Percentiles rank a stretch among this genome's conserved stretches.
phyloP scores from a whole-genome alignment of 2,113 vertebrate genomes.

The Polypterus senegalus region DNA sequence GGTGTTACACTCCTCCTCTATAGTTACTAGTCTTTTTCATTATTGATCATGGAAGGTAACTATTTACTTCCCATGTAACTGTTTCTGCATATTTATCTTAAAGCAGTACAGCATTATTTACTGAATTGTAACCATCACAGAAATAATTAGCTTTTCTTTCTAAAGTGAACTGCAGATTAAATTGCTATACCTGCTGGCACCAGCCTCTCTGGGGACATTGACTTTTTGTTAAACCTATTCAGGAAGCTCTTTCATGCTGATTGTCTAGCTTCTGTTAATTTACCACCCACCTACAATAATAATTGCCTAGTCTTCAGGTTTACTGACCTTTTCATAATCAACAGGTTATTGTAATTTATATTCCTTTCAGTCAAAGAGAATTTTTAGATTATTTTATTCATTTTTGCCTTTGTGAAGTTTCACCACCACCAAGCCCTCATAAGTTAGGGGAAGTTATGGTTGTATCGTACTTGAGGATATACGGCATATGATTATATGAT shows the following conservation, averaged over 20 bases:
- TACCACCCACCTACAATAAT: slow-evolving; percentile 8
- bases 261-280: slow-evolving; percentile 15
- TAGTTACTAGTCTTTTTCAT: too few species aligned
- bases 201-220: slow-evolving; percentile 4
- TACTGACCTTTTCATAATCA: slow-evolving; percentile 3
- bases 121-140: neutral
- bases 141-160: neutral
- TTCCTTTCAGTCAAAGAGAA: neutral
- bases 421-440: too few species aligned
- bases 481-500: too few species aligned
- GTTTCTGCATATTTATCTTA: too few species aligned
- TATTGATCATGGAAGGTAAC: too few species aligned
- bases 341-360: slow-evolving; percentile 3
- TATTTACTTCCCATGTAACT: too few species aligned
- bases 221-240: slow-evolving; percentile 7
- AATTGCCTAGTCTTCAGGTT: neutral
- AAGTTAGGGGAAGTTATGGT: too few species aligned
- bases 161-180: slow-evolving; percentile 1
- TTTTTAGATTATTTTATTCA: too few species aligned
- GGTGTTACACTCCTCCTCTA: too few species aligned
- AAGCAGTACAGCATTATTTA: neutral
- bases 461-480: too few species aligned
- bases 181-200: slow-evolving; percentile 1
- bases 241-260: slow-evolving; percentile 4
- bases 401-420: too few species aligned